A percentile compares a stretch with the other conserved stretches of the same genome.
phyloP scores from a whole-genome alignment of 2,113 vertebrate species.

The Rallus limicola region DNA sequence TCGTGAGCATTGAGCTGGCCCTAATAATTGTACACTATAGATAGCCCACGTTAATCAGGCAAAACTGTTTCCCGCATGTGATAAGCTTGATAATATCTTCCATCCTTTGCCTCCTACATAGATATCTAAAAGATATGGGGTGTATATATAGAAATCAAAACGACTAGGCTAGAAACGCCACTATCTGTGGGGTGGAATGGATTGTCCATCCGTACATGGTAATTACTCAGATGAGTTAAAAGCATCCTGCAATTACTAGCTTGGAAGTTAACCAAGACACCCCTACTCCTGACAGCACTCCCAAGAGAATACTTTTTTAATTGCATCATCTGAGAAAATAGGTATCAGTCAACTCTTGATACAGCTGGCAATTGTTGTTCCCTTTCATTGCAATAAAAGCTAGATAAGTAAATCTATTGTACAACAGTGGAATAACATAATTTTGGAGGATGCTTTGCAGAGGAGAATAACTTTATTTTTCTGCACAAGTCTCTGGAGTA shows the following conservation, averaged over 20 bases:
- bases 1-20: not conserved
- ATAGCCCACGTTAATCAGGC: not conserved
- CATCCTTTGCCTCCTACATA: not conserved
- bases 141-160: constrained; percentile 47
- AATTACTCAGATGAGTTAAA: constrained; percentile 40
- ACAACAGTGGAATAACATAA: not conserved
- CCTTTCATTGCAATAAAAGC: not conserved
- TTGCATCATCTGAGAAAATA: not conserved
- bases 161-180: not conserved
- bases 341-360: not conserved
- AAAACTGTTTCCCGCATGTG: not conserved
- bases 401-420: not conserved
- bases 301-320: not conserved
- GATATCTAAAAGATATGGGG: not conserved
- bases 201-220: not conserved
- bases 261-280: constrained; percentile 1
- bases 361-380: not conserved
- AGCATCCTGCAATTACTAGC: constrained; percentile 61
- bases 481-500: not conserved
- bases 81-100: not conserved
- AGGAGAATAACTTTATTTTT: not conserved
- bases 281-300: constrained; percentile 10
- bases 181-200: not conserved
- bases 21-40: not conserved
- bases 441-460: not conserved